These are phyloP conservation scores for Laspeyria flexula DNA, from an alignment of 2,888 invertebrate genomes.

Conservation along the genomic window DNA sequence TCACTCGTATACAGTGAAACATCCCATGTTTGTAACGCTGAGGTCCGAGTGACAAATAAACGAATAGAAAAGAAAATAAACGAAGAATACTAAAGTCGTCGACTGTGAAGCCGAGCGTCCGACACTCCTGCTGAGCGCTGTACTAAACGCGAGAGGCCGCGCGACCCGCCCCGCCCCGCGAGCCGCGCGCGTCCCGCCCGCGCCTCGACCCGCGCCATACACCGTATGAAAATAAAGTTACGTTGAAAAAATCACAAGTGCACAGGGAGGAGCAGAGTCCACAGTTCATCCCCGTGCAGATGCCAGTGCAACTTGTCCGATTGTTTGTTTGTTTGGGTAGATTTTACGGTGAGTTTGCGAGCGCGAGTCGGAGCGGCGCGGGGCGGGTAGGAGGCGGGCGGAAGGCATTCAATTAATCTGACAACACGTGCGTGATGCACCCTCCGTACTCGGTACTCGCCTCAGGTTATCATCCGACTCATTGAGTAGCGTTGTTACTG, in stretches of 20 bases:
- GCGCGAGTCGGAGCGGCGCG: constrained; percentile 31
- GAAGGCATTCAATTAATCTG: constrained; percentile 78
- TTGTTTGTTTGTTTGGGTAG: constrained; percentile 56
- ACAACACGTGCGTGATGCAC: constrained; percentile 81
- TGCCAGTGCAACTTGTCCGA: constrained; percentile 45
- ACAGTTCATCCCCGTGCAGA: constrained; percentile 44
- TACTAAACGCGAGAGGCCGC: constrained; percentile 83
- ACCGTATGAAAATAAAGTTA: constrained; percentile 70
- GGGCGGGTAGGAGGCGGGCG: constrained; percentile 44
- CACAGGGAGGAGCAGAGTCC: constrained; percentile 52
- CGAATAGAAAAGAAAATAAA: constrained; percentile 86
- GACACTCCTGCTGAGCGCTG: constrained; percentile 85
- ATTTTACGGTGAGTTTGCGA: constrained; percentile 40
- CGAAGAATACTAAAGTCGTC: constrained; percentile 84
- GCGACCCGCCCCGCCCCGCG: constrained; percentile 75
- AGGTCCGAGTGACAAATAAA: constrained; percentile 80
- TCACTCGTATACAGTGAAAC: constrained; percentile 66
- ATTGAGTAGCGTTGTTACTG: constrained; percentile 54
- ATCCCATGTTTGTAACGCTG: constrained; percentile 67
- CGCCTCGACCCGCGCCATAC: constrained; percentile 74
- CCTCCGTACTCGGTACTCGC: constrained; percentile 53
- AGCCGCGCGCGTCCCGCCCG: constrained; percentile 63
- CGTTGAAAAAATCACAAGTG: constrained; percentile 69
- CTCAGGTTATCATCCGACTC: constrained; percentile 68
- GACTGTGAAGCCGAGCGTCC: constrained; percentile 83